These are phyloP conservation scores for Eonycteris spelaea DNA, from an alignment of 2,113 vertebrate species.

Conservation along the genomic window DNA sequence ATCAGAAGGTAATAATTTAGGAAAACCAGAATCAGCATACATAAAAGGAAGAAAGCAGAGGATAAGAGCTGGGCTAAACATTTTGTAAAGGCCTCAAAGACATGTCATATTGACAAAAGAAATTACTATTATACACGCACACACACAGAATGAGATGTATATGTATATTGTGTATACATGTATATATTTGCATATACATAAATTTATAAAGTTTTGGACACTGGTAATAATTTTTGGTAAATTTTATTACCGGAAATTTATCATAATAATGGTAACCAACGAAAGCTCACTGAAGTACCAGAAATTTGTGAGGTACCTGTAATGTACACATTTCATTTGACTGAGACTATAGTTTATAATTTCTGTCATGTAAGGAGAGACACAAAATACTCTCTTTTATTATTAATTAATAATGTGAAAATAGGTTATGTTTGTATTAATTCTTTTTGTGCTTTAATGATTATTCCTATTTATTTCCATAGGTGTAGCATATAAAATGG, in stretches of 20 bases:
- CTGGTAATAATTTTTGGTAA: background rate
- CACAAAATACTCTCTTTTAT: background rate
- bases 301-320: background rate
- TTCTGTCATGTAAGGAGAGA: background rate
- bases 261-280: background rate
- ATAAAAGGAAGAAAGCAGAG: background rate
- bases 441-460: background rate
- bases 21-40: background rate
- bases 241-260: background rate
- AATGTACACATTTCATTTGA: background rate
- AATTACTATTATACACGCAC: background rate
- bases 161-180: background rate
- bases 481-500: background rate
- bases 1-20: background rate
- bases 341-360: constrained; percentile 17
- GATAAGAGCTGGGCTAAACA: background rate
- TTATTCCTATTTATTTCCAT: background rate
- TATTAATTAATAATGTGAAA: constrained; percentile 29
- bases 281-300: background rate
- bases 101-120: background rate
- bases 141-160: background rate
- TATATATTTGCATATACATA: background rate
- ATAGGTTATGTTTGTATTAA: background rate
- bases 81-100: background rate
- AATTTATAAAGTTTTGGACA: background rate